Base-by-base conservation (phyloP, 2,113 vertebrate genomes). In the Lophura nycthemera region DNA sequence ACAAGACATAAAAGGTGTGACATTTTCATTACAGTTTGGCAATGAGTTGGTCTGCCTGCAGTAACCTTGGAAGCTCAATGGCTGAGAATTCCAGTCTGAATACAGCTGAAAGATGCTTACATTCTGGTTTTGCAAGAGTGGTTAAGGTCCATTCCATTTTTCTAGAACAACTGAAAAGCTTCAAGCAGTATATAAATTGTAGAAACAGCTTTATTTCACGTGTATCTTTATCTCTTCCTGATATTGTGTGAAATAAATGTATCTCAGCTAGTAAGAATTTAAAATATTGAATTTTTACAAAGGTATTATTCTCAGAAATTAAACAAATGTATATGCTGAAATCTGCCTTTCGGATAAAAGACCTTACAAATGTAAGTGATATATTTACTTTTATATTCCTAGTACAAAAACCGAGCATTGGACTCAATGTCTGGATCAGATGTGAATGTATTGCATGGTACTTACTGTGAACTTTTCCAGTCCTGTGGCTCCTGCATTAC, bases 401-500 rank as follows among this genome's bases (percentile, higher is more conserved):
- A 56, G 14, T 64, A 79, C 47, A 78, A 13, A 56, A 4, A 45
- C 3, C 38, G 42, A 88, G 14, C 42, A 38, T 14, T 75, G 1
- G n/a, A 15, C 4, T 57, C 70, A 64, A 67, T 38, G 50, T 27
- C 17, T 67, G 27, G 15, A 47, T 22, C 24, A 42, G 40, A 60
- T 12, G 20, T 20, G 27, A 66, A 47, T 50, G 88, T 56, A 36
- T 80, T 48, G 60, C 72, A 25, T 8, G 13, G 25, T 83, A 98
- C 99, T 99, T 95, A 99, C 99, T 69, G 98, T 98, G 97, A 99
- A 99, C 96, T 96, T 98, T 59, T 98, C 95, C 95, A 99, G 72
- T 32, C 98, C 98, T 0, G 98, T 98, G 24, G 98, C 99, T 69
- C 99, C 99, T 0, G 99, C 99, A 8, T 98, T 99, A 77, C 99